phyloP scores from a whole-genome alignment of 2,888 invertebrate genomes.

The Lycophotia porphyrea region DNA sequence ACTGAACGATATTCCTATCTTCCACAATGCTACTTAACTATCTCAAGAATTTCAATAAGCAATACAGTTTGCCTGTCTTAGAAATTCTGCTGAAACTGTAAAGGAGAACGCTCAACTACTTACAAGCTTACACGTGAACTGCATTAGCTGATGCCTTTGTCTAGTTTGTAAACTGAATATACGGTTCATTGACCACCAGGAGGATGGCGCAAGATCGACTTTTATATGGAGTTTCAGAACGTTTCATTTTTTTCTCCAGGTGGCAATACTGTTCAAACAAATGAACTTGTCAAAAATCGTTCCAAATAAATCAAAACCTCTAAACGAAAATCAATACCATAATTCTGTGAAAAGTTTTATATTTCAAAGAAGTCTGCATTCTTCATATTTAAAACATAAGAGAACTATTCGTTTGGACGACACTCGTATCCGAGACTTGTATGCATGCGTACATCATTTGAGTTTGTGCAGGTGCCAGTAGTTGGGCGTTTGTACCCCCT shows the following conservation, averaged over 20 bases:
- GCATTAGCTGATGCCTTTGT: constrained; percentile 46
- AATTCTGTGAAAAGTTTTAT: constrained; percentile 4
- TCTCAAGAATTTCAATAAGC: constrained; percentile 14
- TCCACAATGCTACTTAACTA: background rate
- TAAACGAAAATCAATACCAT: constrained; percentile 11
- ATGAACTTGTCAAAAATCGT: constrained; percentile 1
- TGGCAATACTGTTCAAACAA: constrained; percentile 2
- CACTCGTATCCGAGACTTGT: background rate
- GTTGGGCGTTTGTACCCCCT: background rate
- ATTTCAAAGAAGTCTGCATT: constrained; percentile 7
- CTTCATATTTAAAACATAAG: constrained; percentile 29
- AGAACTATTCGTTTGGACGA: background rate
- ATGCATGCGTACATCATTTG: constrained; percentile 21
- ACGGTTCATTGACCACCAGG: constrained; percentile 32
- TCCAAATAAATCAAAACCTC: constrained; percentile 14
- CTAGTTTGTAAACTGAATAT: constrained; percentile 32
- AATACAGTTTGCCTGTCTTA: background rate
- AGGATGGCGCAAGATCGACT: background rate
- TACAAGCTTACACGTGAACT: constrained; percentile 48
- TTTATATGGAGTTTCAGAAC: background rate
- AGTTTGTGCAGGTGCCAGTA: constrained; percentile 15
- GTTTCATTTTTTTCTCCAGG: background rate
- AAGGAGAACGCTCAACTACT: constrained; percentile 22
- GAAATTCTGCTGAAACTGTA: constrained; percentile 24
- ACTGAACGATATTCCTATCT: constrained; percentile 8